Evolutionary conservation across 2,113 vertebrate genomes (phyloP).

Genomic region (Elaphurus davidianus): DNA sequence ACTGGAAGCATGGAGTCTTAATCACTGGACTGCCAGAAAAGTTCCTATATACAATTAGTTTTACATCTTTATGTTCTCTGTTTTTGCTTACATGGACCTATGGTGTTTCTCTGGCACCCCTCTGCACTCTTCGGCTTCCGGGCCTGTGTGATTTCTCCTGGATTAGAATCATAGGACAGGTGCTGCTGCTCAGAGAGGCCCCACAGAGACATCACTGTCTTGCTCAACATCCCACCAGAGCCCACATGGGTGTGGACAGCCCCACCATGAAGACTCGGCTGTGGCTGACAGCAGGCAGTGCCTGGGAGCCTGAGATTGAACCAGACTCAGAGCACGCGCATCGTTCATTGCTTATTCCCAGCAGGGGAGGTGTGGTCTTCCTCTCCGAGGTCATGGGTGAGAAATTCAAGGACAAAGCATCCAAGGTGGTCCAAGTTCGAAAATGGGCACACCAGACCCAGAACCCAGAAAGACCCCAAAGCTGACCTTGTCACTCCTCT

Average conservation of each 20-base stretch:
- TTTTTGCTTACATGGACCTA: not conserved
- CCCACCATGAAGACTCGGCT: fast-evolving
- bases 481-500: not conserved
- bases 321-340: fast-evolving
- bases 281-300: not conserved
- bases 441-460: not conserved
- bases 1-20: not conserved
- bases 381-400: not conserved
- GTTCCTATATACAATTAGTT: not conserved
- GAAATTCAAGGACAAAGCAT: not conserved
- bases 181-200: not conserved
- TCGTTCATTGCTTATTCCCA: not conserved
- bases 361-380: fast-evolving
- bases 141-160: not conserved
- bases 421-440: fast-evolving
- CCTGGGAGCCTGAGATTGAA: not conserved
- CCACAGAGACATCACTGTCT: not conserved
- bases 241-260: fast-evolving
- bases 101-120: not conserved
- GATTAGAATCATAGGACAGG: not conserved
- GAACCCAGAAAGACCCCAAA: not conserved
- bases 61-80: not conserved
- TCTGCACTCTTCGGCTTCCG: not conserved
- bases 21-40: not conserved
- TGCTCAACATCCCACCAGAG: not conserved